These are phyloP conservation scores for Hyaena hyaena DNA, from an alignment of 2,113 vertebrate genomes.

Conservation along the genomic window DNA sequence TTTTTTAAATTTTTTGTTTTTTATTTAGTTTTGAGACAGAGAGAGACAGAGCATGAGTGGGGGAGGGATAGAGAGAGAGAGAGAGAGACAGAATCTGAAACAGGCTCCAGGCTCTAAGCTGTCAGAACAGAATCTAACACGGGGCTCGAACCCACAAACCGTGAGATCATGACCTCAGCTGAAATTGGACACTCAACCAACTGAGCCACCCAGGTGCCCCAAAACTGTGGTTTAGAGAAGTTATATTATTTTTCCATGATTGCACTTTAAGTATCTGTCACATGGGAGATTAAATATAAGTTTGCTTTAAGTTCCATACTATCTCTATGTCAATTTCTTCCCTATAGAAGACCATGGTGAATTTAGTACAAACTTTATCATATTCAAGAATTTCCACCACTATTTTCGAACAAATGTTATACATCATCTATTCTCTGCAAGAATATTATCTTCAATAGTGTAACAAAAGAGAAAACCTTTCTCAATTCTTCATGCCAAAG, in stretches of 20 bases:
- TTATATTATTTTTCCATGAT: not conserved
- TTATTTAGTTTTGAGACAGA: too few relatives aligned
- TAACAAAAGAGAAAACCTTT: not conserved
- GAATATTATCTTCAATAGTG: not conserved
- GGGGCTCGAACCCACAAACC: too few relatives aligned
- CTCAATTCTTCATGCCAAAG: not conserved
- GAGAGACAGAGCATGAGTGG: too few relatives aligned
- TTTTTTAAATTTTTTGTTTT: too few relatives aligned
- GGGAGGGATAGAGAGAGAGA: too few relatives aligned
- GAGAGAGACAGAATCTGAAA: too few relatives aligned
- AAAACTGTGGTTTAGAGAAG: not conserved
- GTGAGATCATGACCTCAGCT: too few relatives aligned
- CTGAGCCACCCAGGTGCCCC: too few relatives aligned
- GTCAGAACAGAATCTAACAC: too few relatives aligned
- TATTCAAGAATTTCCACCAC: not conserved
- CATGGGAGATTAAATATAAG: not conserved
- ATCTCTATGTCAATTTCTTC: not conserved
- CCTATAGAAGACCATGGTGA: not conserved
- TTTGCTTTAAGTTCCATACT: not conserved
- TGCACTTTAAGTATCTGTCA: not conserved
- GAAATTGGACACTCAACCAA: too few relatives aligned
- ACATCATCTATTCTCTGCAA: not conserved
- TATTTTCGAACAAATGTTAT: not conserved
- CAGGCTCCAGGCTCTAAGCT: too few relatives aligned
- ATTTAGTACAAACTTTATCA: not conserved